Evolutionary conservation across 2,888 invertebrate species (phyloP), one percentile per base, ranked within the genome.

Genomic region (Ophion ellenae): DNA sequence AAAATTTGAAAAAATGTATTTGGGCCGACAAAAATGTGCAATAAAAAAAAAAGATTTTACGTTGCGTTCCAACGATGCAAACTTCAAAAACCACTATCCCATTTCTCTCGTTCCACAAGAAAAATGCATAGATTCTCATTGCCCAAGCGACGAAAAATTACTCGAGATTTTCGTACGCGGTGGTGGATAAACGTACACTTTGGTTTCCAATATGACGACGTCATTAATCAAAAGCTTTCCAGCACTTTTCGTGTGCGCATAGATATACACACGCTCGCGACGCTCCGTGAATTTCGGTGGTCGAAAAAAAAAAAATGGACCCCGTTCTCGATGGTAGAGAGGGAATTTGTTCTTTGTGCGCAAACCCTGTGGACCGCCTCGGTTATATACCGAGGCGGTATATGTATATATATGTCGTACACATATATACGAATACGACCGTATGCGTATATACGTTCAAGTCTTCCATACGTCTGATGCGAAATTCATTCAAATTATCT

Each of bases 401-500:
- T n/a, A n/a, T n/a, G n/a, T n/a, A n/a, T n/a, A n/a, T n/a, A n/a
- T n/a, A n/a, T n/a, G n/a, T n/a, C n/a, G n/a, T n/a, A n/a, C 4
- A 36, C 11, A 24, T 40, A 59, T 17, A 17, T 53, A 4, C 53
- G 53, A 17, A 17, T 53, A 17, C 17, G 17, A 4, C 17, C 53
- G 17, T 1, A n/a, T 9, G n/a, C 11, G 40, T 61, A 59, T 40
- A 53, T 53, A 14, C 53, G 53, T 61, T 20, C 20, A 40, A 71
- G 45, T 75, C 17, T 81, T 32, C 80, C 53, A 5, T 53, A 53
- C 17, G 78, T 78, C 84, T 77, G 79, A 87, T 86, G 87, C 61
- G 83, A 87, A 89, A 88, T 88, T 87, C 87, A 90, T 90, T 89
- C 88, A 84, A 89, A 88, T 86, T 86, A 90, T 89, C 88, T 88